phyloP scores from a whole-genome alignment of 2,113 vertebrate genomes.

The Anoura caudifer region DNA sequence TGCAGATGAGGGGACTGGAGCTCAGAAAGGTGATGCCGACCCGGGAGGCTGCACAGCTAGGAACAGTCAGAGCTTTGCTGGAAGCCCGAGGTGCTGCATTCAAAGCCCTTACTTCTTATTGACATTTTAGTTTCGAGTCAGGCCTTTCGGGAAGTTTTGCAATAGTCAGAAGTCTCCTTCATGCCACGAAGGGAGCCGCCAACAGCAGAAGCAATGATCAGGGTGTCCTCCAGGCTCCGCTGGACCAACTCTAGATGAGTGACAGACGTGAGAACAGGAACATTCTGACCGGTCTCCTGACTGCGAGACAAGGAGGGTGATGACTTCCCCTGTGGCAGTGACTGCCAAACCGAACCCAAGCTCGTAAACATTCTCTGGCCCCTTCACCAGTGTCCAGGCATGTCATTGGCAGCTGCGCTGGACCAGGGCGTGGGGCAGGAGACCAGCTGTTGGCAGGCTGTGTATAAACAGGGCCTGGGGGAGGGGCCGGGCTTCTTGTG shows the following conservation, averaged over 20 bases:
- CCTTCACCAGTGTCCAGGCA: not conserved
- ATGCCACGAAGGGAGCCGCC: not conserved
- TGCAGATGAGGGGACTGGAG: not conserved
- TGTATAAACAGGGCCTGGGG: not conserved
- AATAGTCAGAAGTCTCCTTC: not conserved
- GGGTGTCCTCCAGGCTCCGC: not conserved
- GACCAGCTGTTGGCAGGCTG: not conserved
- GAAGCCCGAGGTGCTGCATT: not conserved
- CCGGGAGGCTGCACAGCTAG: not conserved
- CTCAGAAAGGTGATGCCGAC: not conserved
- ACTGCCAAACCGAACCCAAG: constrained; percentile 12
- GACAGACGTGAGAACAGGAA: not conserved
- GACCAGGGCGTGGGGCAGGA: not conserved
- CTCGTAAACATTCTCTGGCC: constrained; percentile 14
- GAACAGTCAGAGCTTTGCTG: not conserved
- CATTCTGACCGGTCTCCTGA: not conserved
- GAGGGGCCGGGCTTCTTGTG: not conserved
- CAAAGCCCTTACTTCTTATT: not conserved
- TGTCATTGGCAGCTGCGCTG: not conserved
- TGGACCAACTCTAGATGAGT: not conserved
- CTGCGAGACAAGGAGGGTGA: not conserved
- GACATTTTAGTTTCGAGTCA: not conserved
- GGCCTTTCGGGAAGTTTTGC: not conserved
- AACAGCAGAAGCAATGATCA: not conserved
- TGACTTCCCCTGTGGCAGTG: not conserved